Evolutionary conservation across 2,888 invertebrate genomes (phyloP).

Genomic region (Diplolepis rosae): DNA sequence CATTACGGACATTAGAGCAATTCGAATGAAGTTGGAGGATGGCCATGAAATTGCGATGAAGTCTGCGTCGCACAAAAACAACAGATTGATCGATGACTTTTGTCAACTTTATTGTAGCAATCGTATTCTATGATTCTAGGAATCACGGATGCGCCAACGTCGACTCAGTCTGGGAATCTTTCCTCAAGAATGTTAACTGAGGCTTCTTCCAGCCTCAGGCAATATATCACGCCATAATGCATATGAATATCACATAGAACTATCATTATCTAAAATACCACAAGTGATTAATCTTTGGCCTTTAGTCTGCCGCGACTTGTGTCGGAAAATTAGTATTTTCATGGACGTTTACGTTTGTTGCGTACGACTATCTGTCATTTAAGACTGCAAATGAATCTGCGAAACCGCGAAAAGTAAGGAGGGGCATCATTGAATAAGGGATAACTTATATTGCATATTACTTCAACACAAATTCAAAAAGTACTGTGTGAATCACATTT

Average conservation of each 20-base stretch:
- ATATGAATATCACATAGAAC: conserved; percentile 50
- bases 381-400: neutral
- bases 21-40: neutral
- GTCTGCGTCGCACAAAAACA: conserved; percentile 9
- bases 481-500: neutral
- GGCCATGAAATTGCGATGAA: conserved; percentile 14
- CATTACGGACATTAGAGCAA: neutral
- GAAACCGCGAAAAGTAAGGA: neutral
- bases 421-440: neutral
- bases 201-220: conserved; percentile 43
- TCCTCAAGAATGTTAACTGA: conserved; percentile 54
- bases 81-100: conserved; percentile 43
- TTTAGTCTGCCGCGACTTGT: conserved; percentile 46
- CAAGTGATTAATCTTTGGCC: conserved; percentile 57
- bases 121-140: conserved; percentile 39
- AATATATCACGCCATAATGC: conserved; percentile 55
- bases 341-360: neutral
- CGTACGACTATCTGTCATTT: conserved; percentile 10
- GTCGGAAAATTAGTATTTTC: conserved; percentile 23
- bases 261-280: conserved; percentile 60
- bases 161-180: conserved; percentile 50
- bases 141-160: conserved; percentile 45
- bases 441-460: neutral
- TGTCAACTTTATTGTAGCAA: conserved; percentile 34
- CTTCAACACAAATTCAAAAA: neutral